phyloP scores from a whole-genome alignment of 2,797 vertebrate genomes.

The Chanos chanos region DNA sequence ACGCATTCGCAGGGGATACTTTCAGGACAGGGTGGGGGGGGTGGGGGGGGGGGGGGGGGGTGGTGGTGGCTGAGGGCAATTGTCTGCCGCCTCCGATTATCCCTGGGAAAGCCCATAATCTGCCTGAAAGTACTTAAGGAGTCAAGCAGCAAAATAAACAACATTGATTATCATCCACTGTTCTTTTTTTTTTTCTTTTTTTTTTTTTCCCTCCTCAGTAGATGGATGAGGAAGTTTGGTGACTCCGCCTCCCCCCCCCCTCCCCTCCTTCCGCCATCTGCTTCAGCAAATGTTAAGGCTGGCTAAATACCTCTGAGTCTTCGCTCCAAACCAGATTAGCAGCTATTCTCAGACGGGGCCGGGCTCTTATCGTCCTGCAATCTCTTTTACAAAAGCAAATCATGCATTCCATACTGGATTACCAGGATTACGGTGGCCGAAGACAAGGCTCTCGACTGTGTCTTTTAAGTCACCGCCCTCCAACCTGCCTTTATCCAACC shows the following conservation, averaged over 20 bases:
- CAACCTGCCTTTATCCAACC: conserved; percentile 49
- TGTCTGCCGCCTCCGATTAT: conserved; percentile 83
- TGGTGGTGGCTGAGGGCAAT: conserved; percentile 76
- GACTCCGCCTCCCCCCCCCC: conserved; percentile 55
- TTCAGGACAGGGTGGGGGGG: no score
- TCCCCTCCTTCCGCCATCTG: conserved; percentile 85
- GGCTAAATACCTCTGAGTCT: conserved; percentile 76
- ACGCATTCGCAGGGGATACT: conserved; percentile 68
- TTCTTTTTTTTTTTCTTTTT: conserved; percentile 60
- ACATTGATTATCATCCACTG: conserved; percentile 84
- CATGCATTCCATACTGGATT: conserved; percentile 73
- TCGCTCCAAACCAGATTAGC: conserved; percentile 81
- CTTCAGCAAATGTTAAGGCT: conserved; percentile 77
- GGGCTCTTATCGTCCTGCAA: conserved; percentile 70
- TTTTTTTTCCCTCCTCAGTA: conserved; percentile 39
- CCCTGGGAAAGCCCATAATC: conserved; percentile 85
- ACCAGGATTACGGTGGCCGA: conserved; percentile 69
- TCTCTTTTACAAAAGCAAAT: conserved; percentile 79
- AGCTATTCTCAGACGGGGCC: conserved; percentile 69
- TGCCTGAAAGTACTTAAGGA: conserved; percentile 81
- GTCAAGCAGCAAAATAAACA: conserved; percentile 88
- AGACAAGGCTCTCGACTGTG: conserved; percentile 61
- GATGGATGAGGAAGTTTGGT: conserved; percentile 57
- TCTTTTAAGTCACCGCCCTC: conserved; percentile 60
- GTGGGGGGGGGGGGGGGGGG: no score